These are phyloP conservation scores for Macaria liturata DNA, from an alignment of 2,888 invertebrate genomes.

Conservation along the genomic window DNA sequence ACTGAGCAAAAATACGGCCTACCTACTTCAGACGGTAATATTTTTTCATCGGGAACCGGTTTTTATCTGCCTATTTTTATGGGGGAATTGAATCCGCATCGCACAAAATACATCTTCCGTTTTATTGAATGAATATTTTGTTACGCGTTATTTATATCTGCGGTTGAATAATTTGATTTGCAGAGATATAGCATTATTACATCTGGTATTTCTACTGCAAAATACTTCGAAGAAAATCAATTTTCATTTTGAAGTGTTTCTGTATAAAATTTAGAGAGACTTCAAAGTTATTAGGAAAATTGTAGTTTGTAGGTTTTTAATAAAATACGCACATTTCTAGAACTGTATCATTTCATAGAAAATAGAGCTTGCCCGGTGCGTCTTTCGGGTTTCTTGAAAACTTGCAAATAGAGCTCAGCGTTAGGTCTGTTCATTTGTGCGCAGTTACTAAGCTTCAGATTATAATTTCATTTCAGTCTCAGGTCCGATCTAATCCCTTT, in stretches of 20 bases:
- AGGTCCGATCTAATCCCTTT: constrained; percentile 32
- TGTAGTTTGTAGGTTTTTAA: too few species aligned
- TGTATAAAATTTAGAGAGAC: too few species aligned
- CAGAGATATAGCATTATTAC: background rate
- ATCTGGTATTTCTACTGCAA: too few species aligned
- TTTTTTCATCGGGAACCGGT: constrained; percentile 6
- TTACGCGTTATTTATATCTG: constrained; percentile 19
- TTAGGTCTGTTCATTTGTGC: constrained; percentile 23
- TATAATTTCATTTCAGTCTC: constrained; percentile 33
- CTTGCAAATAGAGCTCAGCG: too few species aligned
- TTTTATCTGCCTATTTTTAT: constrained; percentile 14
- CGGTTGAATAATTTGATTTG: constrained; percentile 22
- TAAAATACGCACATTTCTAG: too few species aligned
- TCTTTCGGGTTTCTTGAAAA: too few species aligned
- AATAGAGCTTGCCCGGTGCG: too few species aligned
- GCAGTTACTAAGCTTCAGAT: constrained; percentile 21
- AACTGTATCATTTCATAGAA: too few species aligned
- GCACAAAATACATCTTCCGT: constrained; percentile 16
- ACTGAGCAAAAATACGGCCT: constrained; percentile 2
- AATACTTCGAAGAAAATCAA: too few species aligned
- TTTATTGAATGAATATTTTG: constrained; percentile 25
- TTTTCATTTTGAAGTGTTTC: too few species aligned
- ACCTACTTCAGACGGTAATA: constrained; percentile 2
- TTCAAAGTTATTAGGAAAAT: too few species aligned
- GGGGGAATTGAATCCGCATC: constrained; percentile 20